Evolutionary conservation across 1,140 invertebrate genomes (phyloP).

Genomic region (Conus betulinus): DNA sequence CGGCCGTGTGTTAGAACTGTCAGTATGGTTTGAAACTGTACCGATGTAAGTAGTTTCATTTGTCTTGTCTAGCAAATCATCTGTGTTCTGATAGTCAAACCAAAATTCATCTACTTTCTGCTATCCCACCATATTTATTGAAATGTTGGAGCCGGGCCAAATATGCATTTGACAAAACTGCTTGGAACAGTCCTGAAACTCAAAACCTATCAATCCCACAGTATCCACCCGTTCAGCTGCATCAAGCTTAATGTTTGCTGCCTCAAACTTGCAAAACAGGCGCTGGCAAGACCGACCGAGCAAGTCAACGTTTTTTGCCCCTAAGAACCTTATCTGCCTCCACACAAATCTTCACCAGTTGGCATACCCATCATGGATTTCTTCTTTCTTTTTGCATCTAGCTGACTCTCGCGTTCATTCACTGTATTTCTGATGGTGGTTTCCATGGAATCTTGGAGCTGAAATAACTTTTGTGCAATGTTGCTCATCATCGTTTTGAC

Average conservation of each 20-base stretch:
- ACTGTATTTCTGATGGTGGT: conserved; percentile 16
- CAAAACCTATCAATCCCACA: background rate
- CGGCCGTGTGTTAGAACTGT: background rate
- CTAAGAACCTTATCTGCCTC: conserved; percentile 38
- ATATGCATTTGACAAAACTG: background rate
- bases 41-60: background rate
- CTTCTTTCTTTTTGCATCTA: conserved; percentile 32
- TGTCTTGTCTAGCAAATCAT: background rate
- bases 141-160: conserved; percentile 18
- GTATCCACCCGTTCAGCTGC: background rate
- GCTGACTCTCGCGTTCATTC: background rate
- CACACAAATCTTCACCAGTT: conserved; percentile 38
- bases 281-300: conserved; percentile 1
- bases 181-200: conserved; percentile 3
- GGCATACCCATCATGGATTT: conserved; percentile 18
- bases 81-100: background rate
- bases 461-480: background rate
- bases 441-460: conserved; percentile 36
- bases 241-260: conserved; percentile 13
- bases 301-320: conserved; percentile 35
- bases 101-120: conserved; percentile 16
- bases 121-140: background rate
- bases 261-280: conserved; percentile 21
- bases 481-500: background rate
- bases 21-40: background rate